These are phyloP conservation scores for Tachycineta bicolor DNA, from an alignment of 2,113 vertebrate species.

Conservation along the genomic window DNA sequence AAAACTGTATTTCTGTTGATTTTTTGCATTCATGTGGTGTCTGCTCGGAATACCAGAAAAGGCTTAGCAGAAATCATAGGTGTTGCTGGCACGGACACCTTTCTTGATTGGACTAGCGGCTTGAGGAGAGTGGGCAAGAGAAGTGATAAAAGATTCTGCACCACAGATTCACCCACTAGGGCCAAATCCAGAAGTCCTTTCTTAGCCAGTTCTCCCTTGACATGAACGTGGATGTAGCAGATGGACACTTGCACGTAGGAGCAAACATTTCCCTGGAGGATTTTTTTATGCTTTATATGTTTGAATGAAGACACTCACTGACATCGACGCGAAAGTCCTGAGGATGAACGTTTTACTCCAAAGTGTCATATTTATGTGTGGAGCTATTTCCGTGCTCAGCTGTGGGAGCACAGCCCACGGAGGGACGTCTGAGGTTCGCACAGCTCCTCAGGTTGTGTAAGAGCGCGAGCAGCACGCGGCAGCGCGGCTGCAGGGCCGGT, in stretches of 20 bases:
- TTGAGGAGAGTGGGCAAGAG: neutral
- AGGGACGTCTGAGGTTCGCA: slow-evolving; percentile 5
- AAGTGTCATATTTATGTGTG: slow-evolving; percentile 26
- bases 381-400: slow-evolving; percentile 11
- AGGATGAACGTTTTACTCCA: neutral
- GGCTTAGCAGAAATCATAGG: neutral
- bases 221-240: neutral
- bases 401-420: neutral
- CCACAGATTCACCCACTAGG: neutral
- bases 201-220: neutral
- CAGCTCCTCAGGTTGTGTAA: neutral
- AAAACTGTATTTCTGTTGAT: neutral
- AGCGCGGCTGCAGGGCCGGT: neutral
- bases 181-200: neutral
- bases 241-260: neutral
- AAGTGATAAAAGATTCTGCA: neutral
- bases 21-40: neutral
- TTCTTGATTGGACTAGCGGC: neutral
- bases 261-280: neutral
- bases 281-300: neutral
- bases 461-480: neutral
- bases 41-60: slow-evolving; percentile 3
- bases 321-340: neutral
- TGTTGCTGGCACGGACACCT: neutral
- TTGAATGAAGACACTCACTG: slow-evolving; percentile 23